A percentile compares a stretch with the other conserved stretches of the same genome.
These are phyloP conservation scores for Nomada lathburiana DNA, from an alignment of 2,888 invertebrate species.

Conservation along the genomic window DNA sequence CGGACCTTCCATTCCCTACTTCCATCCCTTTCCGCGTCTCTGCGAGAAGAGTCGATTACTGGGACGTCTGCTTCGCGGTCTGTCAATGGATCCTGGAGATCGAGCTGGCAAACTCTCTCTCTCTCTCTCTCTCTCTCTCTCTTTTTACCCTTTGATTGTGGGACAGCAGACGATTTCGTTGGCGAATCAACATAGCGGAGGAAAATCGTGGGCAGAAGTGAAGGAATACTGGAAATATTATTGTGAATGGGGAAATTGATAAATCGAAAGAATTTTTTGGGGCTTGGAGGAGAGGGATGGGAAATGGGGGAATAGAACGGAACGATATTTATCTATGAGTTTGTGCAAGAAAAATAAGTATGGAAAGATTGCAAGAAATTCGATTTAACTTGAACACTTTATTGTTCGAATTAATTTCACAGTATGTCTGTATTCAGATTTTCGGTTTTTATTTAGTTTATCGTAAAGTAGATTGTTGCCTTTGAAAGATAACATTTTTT, in stretches of 20 bases:
- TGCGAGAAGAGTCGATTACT: slow-evolving; percentile 53
- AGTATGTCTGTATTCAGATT: background rate
- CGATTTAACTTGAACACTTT: background rate
- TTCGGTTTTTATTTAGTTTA: background rate
- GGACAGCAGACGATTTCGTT: slow-evolving; percentile 22
- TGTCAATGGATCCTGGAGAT: slow-evolving; percentile 36
- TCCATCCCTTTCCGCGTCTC: slow-evolving; percentile 19
- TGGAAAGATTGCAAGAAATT: too few relatives aligned
- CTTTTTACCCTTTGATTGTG: slow-evolving; percentile 1
- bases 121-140: background rate
- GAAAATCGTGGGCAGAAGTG: background rate
- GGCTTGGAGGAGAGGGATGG: background rate
- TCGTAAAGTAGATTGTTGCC: background rate
- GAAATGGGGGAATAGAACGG: background rate
- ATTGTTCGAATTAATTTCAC: background rate
- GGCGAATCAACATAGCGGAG: background rate
- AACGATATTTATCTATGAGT: background rate
- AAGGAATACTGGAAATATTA: too few relatives aligned
- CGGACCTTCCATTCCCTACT: slow-evolving; percentile 1
- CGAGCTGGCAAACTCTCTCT: slow-evolving; percentile 20
- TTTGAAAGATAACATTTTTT: too few relatives aligned
- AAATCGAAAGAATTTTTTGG: background rate
- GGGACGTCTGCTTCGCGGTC: slow-evolving; percentile 17
- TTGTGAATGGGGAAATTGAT: background rate
- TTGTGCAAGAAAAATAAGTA: too few relatives aligned